Base-by-base conservation (phyloP, 2,888 invertebrate species). In the Cephus pulcher region DNA sequence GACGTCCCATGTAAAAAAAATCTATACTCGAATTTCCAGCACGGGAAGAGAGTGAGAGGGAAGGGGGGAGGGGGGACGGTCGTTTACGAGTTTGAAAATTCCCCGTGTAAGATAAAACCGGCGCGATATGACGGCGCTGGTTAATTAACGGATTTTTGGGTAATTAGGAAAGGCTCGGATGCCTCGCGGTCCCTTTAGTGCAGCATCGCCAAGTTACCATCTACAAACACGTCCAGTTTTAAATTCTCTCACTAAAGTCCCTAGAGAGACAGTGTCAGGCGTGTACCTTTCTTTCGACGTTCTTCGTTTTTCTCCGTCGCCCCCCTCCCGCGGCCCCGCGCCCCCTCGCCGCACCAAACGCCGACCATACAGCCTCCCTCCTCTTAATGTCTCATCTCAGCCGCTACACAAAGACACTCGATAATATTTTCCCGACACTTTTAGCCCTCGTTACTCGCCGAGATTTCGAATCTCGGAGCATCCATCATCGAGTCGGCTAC, bases 61-160 rank as follows among this genome's bases (percentile, higher is more conserved):
- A 37, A 1, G 4, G 37, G 12, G 12, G 3, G 30, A 30, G 30
- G 4, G 12, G 37, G 15, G 30, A 30, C 4, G 40, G 6, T 40
- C 40, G 15, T 15, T 40, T 4, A 40, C 40, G 40, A 40, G 40
- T 40, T 40, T 40, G 40, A 40, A 40, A 40, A 40, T 40, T 40
- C 40, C 6, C 40, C 40, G 40, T 40, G 40, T 40, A 70, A 70
- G 70, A 70, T 33, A 70, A 70, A 70, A 33, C 33, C 70, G 70
- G 70, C 30, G 70, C 30, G 33, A 70, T 70, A 70, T 70, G 30
- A 70, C 70, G 70, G 12, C 30, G 30, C 71, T 78, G 76, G 80
- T 85, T 84, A 85, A 86, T 85, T 86, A 85, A 83, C 79, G 84
- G 77, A 84, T 85, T 85, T 85, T 85, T 84, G 78, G 81, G 83